phyloP scores from a whole-genome alignment of 2,888 invertebrate genomes.

The Odontothrips loti region DNA sequence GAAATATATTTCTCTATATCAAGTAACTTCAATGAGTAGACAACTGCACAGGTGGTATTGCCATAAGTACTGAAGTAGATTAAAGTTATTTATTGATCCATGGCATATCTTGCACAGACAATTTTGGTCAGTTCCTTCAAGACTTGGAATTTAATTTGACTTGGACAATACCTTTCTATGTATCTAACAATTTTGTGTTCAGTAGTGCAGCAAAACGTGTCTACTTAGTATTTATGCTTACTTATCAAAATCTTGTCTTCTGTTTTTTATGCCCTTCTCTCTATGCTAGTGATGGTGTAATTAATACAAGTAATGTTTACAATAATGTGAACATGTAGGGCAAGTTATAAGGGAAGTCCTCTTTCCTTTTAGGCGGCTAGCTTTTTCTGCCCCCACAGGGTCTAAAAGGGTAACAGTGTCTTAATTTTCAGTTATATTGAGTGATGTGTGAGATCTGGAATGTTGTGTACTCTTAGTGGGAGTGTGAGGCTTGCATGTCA shows the following conservation, averaged over 20 bases:
- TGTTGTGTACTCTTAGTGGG: neutral
- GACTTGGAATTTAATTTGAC: slow-evolving; percentile 5
- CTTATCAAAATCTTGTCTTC: neutral
- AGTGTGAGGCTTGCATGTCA: slow-evolving; percentile 9
- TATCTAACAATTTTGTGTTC: slow-evolving; percentile 7
- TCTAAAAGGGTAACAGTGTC: slow-evolving; percentile 23
- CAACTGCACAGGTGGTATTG: neutral
- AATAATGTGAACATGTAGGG: neutral
- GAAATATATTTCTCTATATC: slow-evolving; percentile 18
- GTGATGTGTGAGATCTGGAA: neutral
- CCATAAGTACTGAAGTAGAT: slow-evolving; percentile 14
- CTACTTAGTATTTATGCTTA: neutral
- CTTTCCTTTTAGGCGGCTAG: slow-evolving; percentile 7
- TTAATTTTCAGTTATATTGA: neutral
- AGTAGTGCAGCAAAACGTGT: neutral
- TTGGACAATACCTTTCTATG: slow-evolving; percentile 6
- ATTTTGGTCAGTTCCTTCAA: neutral
- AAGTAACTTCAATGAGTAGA: neutral
- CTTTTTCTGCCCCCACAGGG: slow-evolving; percentile 12
- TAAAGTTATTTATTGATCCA: slow-evolving; percentile 2
- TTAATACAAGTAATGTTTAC: neutral
- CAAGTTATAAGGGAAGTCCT: neutral
- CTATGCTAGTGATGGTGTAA: slow-evolving; percentile 2
- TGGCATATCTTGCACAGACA: slow-evolving; percentile 12
- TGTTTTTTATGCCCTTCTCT: slow-evolving; percentile 9